Percentiles rank a stretch among this genome's conserved stretches.
Evolutionary conservation across 2,888 invertebrate genomes (phyloP).

Genomic region (Tinea semifulvella): DNA sequence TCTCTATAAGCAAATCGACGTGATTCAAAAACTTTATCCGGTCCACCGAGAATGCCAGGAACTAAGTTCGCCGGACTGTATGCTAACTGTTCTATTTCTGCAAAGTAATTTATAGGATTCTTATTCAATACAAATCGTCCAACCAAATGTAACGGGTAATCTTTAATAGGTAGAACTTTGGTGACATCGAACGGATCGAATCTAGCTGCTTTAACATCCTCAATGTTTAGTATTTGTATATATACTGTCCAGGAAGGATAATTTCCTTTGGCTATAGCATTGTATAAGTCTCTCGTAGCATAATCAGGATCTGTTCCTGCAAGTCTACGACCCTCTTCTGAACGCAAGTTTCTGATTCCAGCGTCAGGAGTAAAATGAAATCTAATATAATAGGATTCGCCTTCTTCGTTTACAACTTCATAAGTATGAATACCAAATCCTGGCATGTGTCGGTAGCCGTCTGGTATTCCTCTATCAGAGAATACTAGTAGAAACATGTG

Average conservation of each 20-base stretch:
- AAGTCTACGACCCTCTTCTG: constrained; percentile 71
- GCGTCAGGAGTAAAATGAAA: constrained; percentile 90
- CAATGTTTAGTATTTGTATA: constrained; percentile 84
- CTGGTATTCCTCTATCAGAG: constrained; percentile 87
- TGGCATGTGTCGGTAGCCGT: constrained; percentile 90
- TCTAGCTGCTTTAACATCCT: constrained; percentile 76
- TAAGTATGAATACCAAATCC: constrained; percentile 92
- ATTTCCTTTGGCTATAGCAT: constrained; percentile 78
- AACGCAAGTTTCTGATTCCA: constrained; percentile 78
- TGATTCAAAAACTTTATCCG: constrained; percentile 89
- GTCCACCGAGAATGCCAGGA: constrained; percentile 89
- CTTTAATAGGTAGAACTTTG: constrained; percentile 79
- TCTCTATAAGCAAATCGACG: constrained; percentile 87
- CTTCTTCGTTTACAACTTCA: constrained; percentile 79
- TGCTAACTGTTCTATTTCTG: constrained; percentile 90
- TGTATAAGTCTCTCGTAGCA: constrained; percentile 83
- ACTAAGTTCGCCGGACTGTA: constrained; percentile 87
- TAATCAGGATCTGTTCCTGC: constrained; percentile 86
- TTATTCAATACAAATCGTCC: constrained; percentile 85
- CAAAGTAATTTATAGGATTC: constrained; percentile 89
- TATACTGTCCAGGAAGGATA: constrained; percentile 79
- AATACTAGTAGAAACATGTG: constrained; percentile 85
- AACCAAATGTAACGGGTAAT: constrained; percentile 83
- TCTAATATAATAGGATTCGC: constrained; percentile 79
- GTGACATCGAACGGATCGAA: constrained; percentile 93